These are phyloP conservation scores for Bradynema listronoti DNA, from an alignment of 1,140 invertebrate species.

Conservation along the genomic window DNA sequence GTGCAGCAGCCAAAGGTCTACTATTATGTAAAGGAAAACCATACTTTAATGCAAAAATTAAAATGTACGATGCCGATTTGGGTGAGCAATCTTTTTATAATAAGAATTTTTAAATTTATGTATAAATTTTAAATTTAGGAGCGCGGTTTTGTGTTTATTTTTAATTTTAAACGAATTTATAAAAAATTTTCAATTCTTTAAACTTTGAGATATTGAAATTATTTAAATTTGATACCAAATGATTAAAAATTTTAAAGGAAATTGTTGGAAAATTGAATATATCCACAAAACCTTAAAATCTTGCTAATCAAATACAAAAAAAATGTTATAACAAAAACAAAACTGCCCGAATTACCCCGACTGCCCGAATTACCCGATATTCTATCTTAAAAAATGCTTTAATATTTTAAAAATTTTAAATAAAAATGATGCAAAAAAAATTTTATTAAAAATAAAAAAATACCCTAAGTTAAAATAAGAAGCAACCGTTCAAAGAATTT, in stretches of 20 bases:
- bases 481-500: too few species aligned
- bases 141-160: conserved; percentile 4
- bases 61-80: conserved; percentile 29
- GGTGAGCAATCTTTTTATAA: conserved; percentile 18
- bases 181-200: background rate
- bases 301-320: too few species aligned
- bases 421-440: too few species aligned
- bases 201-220: background rate
- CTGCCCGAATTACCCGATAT: too few species aligned
- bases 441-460: background rate
- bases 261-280: too few species aligned
- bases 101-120: conserved; percentile 2
- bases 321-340: too few species aligned
- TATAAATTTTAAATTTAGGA: background rate
- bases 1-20: conserved; percentile 1
- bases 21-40: conserved; percentile 35
- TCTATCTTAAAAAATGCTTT: background rate
- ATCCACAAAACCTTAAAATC: too few species aligned
- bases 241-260: too few species aligned
- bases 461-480: too few species aligned
- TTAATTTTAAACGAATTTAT: background rate
- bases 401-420: background rate
- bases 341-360: too few species aligned
- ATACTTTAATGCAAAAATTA: conserved; percentile 34
- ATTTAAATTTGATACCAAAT: background rate